Evolutionary conservation across 2,888 invertebrate genomes (phyloP).

Genomic region (Gymnosoma rotundatum): DNA sequence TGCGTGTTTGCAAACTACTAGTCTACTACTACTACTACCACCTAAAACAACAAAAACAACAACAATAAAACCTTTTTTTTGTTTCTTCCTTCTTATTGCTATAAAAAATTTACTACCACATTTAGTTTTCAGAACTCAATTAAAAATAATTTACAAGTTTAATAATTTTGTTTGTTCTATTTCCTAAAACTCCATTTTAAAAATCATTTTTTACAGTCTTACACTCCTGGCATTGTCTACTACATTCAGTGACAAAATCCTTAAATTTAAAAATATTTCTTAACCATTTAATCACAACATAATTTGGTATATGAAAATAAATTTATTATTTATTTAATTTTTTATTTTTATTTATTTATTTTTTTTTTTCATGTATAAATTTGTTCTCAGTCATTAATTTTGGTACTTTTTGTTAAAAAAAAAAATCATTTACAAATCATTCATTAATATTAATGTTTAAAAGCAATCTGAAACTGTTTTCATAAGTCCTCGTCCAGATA

Average conservation of each 20-base stretch:
- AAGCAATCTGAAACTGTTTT: conserved; percentile 2
- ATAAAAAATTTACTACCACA: conserved; percentile 60
- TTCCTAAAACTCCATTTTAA: conserved; percentile 52
- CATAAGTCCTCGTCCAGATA: too few relatives aligned
- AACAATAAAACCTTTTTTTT: conserved; percentile 52
- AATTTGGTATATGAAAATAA: conserved; percentile 58
- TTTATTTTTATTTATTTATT: too few relatives aligned
- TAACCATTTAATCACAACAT: conserved; percentile 48
- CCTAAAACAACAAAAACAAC: conserved; percentile 29
- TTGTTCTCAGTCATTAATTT: too few relatives aligned
- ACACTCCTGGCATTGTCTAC: conserved; percentile 51
- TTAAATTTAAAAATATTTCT: conserved; percentile 36
- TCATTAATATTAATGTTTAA: neutral
- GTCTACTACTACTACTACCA: conserved; percentile 71
- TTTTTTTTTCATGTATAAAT: too few relatives aligned
- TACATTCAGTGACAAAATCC: conserved; percentile 51
- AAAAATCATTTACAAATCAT: neutral
- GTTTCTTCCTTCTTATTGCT: conserved; percentile 56
- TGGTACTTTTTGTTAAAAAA: too few relatives aligned
- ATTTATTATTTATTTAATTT: conserved; percentile 32
- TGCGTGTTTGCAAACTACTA: conserved; percentile 71
- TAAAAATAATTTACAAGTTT: neutral
- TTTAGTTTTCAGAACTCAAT: conserved; percentile 72
- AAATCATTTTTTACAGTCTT: conserved; percentile 41
- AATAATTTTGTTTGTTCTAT: conserved; percentile 11